Evolutionary conservation across 2,113 vertebrate genomes (phyloP).

Genomic region (Zapus hudsonius): DNA sequence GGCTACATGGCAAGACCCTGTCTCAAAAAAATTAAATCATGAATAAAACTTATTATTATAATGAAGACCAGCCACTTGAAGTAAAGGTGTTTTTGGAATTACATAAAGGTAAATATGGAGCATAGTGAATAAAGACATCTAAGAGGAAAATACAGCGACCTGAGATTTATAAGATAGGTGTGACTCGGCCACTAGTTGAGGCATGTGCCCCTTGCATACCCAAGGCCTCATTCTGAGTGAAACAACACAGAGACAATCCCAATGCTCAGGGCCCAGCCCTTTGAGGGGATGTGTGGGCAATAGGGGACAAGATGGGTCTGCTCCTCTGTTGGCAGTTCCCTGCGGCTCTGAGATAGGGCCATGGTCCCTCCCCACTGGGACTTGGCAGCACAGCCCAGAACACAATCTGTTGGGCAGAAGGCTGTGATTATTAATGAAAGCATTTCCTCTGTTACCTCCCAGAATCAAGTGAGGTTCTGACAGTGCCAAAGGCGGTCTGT

Average conservation of each 20-base stretch:
- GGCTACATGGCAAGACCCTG: no score
- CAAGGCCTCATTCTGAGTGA: background rate
- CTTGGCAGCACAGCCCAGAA: slow-evolving; percentile 61
- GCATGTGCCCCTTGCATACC: background rate
- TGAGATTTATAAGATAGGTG: background rate
- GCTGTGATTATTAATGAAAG: slow-evolving; percentile 70
- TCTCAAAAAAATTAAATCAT: no score
- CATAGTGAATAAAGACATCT: background rate
- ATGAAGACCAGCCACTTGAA: background rate
- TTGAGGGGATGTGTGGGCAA: background rate
- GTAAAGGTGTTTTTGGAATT: slow-evolving; percentile 7
- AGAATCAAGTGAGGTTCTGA: slow-evolving; percentile 18
- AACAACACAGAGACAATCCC: background rate
- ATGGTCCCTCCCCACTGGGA: slow-evolving; percentile 40
- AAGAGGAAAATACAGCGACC: background rate
- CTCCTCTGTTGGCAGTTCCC: background rate
- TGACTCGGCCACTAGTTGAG: background rate
- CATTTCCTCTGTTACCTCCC: slow-evolving; percentile 58
- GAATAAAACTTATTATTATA: no score
- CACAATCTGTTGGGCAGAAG: slow-evolving; percentile 76
- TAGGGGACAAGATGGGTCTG: background rate
- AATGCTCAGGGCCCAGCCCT: background rate
- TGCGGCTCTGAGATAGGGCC: slow-evolving; percentile 51
- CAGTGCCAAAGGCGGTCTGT: background rate
- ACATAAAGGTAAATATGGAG: background rate